Evolutionary conservation across 1,140 invertebrate genomes (phyloP).

Genomic region (Zaprionus camerounensis): DNA sequence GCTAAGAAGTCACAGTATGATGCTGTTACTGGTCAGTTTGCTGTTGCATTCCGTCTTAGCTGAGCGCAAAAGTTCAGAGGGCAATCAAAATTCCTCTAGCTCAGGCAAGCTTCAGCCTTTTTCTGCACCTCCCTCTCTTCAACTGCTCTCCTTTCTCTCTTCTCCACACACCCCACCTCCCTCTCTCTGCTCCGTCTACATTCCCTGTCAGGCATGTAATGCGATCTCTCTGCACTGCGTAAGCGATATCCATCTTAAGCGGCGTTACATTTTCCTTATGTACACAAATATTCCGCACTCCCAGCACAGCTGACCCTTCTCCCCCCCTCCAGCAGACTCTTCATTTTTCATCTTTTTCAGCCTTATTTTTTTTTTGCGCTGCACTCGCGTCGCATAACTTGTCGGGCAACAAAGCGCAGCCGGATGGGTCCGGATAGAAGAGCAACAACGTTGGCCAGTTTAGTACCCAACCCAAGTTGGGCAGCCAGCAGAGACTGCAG

Average conservation of each 20-base stretch:
- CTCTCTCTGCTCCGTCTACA: background rate
- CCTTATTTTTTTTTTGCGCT: conserved; percentile 4
- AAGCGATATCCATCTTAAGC: conserved; percentile 76
- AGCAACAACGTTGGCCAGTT: conserved; percentile 6
- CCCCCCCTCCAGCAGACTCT: conserved; percentile 2
- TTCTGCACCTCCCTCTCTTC: background rate
- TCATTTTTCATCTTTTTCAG: conserved; percentile 5
- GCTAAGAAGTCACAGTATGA: background rate
- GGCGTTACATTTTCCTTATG: conserved; percentile 62
- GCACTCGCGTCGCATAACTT: conserved; percentile 61
- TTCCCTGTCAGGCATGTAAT: conserved; percentile 4
- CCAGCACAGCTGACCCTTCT: background rate
- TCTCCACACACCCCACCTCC: background rate
- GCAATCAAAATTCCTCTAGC: conserved; percentile 3
- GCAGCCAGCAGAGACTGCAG: background rate
- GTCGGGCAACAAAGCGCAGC: conserved; percentile 74
- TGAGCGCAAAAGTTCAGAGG: conserved; percentile 24
- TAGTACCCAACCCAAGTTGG: conserved; percentile 5
- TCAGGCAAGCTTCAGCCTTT: background rate
- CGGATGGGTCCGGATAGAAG: conserved; percentile 26
- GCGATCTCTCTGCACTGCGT: conserved; percentile 62
- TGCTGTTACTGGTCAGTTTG: background rate
- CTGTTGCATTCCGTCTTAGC: background rate
- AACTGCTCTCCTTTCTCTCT: background rate
- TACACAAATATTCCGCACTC: conserved; percentile 23